These are phyloP conservation scores for Chrysocyon brachyurus DNA, from an alignment of 2,797 vertebrate genomes.

Conservation along the genomic window DNA sequence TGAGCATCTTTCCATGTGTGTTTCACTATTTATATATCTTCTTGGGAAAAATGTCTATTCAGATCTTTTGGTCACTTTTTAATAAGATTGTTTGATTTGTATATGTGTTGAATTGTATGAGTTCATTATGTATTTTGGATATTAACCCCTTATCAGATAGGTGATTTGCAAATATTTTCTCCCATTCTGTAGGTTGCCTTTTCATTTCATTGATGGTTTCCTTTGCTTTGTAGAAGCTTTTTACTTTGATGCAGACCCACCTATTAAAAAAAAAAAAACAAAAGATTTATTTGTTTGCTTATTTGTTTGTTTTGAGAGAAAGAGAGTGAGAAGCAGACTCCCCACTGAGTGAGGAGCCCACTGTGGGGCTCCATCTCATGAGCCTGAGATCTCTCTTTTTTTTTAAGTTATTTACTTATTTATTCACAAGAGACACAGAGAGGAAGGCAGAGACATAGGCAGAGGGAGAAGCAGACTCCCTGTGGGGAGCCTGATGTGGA, in stretches of 20 bases:
- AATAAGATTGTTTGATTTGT: background rate
- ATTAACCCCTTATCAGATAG: background rate
- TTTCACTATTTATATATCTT: background rate
- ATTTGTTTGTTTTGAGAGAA: background rate
- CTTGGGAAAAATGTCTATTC: background rate
- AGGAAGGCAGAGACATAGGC: too few relatives aligned
- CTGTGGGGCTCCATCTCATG: background rate
- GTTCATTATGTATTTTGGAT: background rate
- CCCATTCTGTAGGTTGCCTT: background rate
- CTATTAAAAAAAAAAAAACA: too few relatives aligned
- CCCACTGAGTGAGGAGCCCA: background rate
- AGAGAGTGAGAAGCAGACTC: background rate
- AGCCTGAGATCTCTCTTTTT: background rate
- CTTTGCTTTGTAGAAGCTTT: background rate
- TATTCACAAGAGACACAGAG: too few relatives aligned
- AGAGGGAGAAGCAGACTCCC: too few relatives aligned
- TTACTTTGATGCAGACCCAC: background rate
- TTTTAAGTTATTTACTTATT: too few relatives aligned
- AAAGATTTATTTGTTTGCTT: too few relatives aligned
- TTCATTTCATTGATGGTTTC: background rate
- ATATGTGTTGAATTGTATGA: background rate
- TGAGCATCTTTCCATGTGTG: background rate
- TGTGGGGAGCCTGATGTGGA: too few relatives aligned
- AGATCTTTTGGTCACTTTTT: background rate
- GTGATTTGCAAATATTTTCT: background rate